Base-by-base conservation (phyloP, 2,113 vertebrate genomes). In the Tapirus terrestris region DNA sequence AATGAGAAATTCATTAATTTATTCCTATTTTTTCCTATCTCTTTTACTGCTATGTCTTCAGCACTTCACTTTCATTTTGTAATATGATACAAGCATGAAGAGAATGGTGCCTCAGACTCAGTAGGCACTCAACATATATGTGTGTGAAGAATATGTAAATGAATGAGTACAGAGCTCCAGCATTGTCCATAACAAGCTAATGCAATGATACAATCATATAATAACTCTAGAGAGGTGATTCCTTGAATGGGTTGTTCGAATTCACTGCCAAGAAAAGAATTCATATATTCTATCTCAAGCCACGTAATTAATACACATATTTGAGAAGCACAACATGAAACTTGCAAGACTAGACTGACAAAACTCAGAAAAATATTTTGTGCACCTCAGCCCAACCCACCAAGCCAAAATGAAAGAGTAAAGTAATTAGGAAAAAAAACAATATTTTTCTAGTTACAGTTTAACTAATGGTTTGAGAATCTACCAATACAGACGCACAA, bases 391-490 rank as follows among this genome's bases (percentile, higher is more conserved):
- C 9, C 8, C 14, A 83, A 77, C 3, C 3, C 1, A 85, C 10
- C 16, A 75, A 56, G 11, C 5, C 16, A 51, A 88, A 96, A 31
- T 61, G 27, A 67, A 91, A 76, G n/a, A 96, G 33, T n/a, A 81
- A 43, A 81, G 8, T 58, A 63, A 94, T 18, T 48, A 89, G 1
- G 73, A 23, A 0, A 0, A 12, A 58, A 8, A 0, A 96, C 48
- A 36, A 70, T 29, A 39, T n/a, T 58, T 77, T 77, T 90, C 77
- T 85, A 92, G 63, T 83, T 88, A 77, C 97, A 98, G 68, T 48
- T 61, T 72, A 95, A 88, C 36, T 87, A 95, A 85, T 67, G 13
- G 43, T 39, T 83, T 91, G 56, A 83, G 12, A 92, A 67, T 88
- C 23, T 95, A 53, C 21, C 79, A 58, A 95, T 56, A 73, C 13